phyloP scores from a whole-genome alignment of 2,113 vertebrate genomes.

The Artemisiospiza belli region DNA sequence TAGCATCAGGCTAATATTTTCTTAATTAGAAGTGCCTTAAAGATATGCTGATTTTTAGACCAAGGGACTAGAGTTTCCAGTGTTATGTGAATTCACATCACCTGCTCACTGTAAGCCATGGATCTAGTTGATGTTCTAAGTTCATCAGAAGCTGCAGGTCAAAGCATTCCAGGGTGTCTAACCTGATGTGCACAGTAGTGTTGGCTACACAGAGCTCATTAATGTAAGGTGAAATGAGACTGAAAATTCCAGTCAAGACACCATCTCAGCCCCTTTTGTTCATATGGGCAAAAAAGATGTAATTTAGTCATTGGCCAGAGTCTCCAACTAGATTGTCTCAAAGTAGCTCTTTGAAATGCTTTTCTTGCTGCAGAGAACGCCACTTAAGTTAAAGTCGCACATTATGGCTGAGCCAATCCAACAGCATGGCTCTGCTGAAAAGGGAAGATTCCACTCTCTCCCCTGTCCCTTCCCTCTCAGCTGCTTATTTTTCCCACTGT shows the following conservation, averaged over 20 bases:
- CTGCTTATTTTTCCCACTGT: neutral
- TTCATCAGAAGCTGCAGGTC: neutral
- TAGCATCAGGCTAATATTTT: neutral
- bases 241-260: neutral
- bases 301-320: neutral
- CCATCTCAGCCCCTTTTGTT: neutral
- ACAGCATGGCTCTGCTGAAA: neutral
- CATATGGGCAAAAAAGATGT: neutral
- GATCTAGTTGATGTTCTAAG: neutral
- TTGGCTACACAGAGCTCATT: neutral
- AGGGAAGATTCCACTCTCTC: neutral
- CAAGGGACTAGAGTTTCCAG: neutral
- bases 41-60: neutral
- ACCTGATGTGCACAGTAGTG: neutral
- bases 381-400: fast-evolving
- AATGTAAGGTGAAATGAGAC: neutral
- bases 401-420: neutral
- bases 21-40: neutral
- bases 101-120: neutral
- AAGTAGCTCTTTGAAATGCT: neutral
- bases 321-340: neutral
- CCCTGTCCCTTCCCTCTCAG: neutral
- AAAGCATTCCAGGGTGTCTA: neutral
- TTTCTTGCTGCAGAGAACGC: neutral
- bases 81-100: neutral